phyloP scores from a whole-genome alignment of 2,888 invertebrate species.

The Clivina fossor region DNA sequence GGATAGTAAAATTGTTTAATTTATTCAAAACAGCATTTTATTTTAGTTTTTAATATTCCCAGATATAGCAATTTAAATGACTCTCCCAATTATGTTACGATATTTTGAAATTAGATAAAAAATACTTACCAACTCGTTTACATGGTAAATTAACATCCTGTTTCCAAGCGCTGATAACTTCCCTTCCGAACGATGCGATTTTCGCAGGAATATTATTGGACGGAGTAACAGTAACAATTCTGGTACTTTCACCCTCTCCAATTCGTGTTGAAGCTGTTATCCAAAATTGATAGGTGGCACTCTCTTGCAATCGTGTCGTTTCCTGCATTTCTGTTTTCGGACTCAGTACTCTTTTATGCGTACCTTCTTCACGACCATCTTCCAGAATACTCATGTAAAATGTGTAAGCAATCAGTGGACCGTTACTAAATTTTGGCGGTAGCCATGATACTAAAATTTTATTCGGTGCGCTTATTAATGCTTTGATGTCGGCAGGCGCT shows the following conservation, averaged over 20 bases:
- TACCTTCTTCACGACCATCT: constrained; percentile 76
- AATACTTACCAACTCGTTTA: constrained; percentile 70
- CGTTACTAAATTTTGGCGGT: constrained; percentile 82
- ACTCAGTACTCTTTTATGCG: constrained; percentile 72
- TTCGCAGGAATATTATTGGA: constrained; percentile 80
- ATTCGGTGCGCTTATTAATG: constrained; percentile 80
- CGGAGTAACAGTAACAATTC: constrained; percentile 74
- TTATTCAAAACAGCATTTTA: neutral
- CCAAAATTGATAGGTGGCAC: constrained; percentile 75
- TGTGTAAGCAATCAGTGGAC: constrained; percentile 79
- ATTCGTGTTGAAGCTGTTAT: constrained; percentile 77
- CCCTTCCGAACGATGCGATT: constrained; percentile 84
- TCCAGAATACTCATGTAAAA: constrained; percentile 80
- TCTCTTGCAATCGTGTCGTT: constrained; percentile 68
- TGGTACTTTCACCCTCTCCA: constrained; percentile 81
- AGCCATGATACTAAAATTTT: constrained; percentile 89
- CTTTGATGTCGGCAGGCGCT: constrained; percentile 87
- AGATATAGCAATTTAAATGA: neutral
- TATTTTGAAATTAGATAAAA: neutral
- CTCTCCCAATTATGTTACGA: neutral
- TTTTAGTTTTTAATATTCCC: neutral
- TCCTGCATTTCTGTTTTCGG: constrained; percentile 72
- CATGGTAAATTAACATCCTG: constrained; percentile 82
- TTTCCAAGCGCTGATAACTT: constrained; percentile 83
- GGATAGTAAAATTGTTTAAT: neutral